A percentile compares a stretch with the other conserved stretches of the same genome.
These are phyloP conservation scores for Ursus arctos DNA, from an alignment of 2,113 vertebrate genomes.

Conservation along the genomic window DNA sequence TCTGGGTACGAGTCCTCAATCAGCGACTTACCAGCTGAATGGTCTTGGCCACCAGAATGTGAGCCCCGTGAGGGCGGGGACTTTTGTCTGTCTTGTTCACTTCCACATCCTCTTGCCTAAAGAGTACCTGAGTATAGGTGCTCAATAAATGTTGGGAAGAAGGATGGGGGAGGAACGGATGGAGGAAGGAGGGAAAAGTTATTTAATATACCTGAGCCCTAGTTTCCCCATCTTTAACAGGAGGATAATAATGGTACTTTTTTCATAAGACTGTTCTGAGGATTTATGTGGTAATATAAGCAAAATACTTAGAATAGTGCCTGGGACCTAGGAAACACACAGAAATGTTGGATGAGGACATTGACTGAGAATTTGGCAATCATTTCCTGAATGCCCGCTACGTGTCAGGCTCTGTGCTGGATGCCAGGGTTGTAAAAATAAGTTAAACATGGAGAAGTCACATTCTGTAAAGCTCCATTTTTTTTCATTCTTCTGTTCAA, in stretches of 20 bases:
- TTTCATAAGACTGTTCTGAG: neutral
- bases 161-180: too few relatives aligned
- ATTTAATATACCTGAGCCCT: neutral
- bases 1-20: neutral
- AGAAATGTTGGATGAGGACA: neutral
- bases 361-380: neutral
- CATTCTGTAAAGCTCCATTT: neutral
- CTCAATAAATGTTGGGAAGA: neutral
- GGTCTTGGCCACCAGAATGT: neutral
- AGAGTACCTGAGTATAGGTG: neutral
- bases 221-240: neutral
- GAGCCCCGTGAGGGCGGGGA: neutral
- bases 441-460: neutral
- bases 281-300: neutral
- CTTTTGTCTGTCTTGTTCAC: neutral
- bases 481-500: neutral
- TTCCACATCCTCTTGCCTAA: neutral
- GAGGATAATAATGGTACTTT: neutral
- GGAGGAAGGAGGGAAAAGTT: neutral
- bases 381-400: neutral
- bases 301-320: neutral
- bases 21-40: neutral
- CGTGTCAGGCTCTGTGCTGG: neutral
- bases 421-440: neutral
- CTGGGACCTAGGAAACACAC: neutral